Evolutionary conservation across 2,797 vertebrate genomes (phyloP), one percentile per base, ranked within the genome.

Genomic region (Sardinella longiceps): DNA sequence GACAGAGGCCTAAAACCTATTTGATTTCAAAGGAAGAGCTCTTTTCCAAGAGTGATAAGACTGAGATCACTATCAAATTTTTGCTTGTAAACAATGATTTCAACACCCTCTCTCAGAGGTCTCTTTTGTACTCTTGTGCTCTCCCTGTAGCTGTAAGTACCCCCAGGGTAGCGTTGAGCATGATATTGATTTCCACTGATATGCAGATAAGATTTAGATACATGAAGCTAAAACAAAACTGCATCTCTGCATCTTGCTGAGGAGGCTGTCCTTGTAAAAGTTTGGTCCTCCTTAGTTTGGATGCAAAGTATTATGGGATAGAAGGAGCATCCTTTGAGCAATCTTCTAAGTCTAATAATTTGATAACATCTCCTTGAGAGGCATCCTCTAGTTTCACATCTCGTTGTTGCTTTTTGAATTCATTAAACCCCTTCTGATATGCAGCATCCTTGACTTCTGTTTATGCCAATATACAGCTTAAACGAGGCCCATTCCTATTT

Each of bases 181-280:
- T 43, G 33, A 23, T 33, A 77, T 39, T 77, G 70, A 43, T 77
- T 77, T 43, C 7, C 37, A 43, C 70, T 11, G 70, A 18, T 7
- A 77, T 77, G 28, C 70, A 37, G 70, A 77, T 39, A 77, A 43
- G 33, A 77, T 18, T 77, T 39, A 77, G 70, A 77, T 43, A 77
- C 10, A 20, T 77, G 6, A 77, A 77, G 70, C 70, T n/a, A 12
- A 43, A 37, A 77, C 39, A 37, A 77, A 77, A 77, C 37, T 77
- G 18, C 37, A 33, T 70, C 30, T 23, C 37, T 77, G 18, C 37
- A 33, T 70, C 30, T 23, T 11, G 33, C 33, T 39, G 5, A 77
- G 33, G 18, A 77, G 70, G 20, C 33, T 77, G 33, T 43, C 70
- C 70, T 43, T 20, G 33, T 77, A 43, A 77, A 43, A 15, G 70